phyloP scores from a whole-genome alignment of 2,797 vertebrate genomes.

The Erpetoichthys calabaricus region DNA sequence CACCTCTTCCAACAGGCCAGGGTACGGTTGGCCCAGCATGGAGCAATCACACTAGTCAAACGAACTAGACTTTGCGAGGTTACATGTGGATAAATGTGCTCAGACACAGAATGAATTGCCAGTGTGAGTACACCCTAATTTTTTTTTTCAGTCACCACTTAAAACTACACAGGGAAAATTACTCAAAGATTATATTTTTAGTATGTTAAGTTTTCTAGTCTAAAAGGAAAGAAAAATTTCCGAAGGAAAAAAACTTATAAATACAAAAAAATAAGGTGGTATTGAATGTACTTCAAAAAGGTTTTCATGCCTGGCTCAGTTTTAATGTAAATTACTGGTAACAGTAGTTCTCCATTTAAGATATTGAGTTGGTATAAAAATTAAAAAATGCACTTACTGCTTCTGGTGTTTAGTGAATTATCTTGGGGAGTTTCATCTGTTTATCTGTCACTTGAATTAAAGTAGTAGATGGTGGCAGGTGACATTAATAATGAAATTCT shows the following conservation, averaged over 20 bases:
- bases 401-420: conserved; percentile 50
- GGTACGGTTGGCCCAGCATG: too few relatives aligned
- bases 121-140: too few relatives aligned
- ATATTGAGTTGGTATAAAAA: conserved; percentile 71
- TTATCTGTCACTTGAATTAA: conserved; percentile 66
- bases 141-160: too few relatives aligned
- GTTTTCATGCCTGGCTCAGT: conserved; percentile 73
- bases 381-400: conserved; percentile 62
- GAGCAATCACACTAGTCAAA: too few relatives aligned
- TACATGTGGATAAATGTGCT: too few relatives aligned
- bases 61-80: too few relatives aligned
- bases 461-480: conserved; percentile 59
- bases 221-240: not conserved
- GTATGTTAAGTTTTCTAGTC: too few relatives aligned
- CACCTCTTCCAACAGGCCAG: too few relatives aligned
- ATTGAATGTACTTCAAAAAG: conserved; percentile 55
- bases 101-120: too few relatives aligned
- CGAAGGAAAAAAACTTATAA: not conserved
- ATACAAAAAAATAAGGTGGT: conserved; percentile 46
- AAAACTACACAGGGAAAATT: too few relatives aligned
- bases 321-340: conserved; percentile 69
- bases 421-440: conserved; percentile 57
- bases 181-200: too few relatives aligned
- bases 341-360: conserved; percentile 82
- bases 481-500: conserved; percentile 71